Evolutionary conservation across 2,113 vertebrate species (phyloP), one percentile per base, ranked within the genome.

Genomic region (Isurus oxyrinchus): DNA sequence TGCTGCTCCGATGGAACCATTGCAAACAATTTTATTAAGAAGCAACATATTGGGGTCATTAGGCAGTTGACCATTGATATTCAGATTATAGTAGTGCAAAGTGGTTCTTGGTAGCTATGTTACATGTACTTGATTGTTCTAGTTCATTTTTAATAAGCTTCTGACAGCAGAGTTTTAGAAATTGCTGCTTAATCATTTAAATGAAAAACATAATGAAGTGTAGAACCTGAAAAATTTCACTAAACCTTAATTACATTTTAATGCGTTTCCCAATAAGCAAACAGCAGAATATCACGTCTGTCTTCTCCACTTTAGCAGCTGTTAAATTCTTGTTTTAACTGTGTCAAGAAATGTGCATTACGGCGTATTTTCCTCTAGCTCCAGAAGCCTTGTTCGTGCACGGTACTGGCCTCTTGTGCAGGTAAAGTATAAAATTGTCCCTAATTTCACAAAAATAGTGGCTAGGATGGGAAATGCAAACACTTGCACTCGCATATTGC

Each of bases 181-280:
- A 72, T 67, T 19, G 67, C 66, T 72, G 67, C 40, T 72, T 72
- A 95, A 95, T 76, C 67, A 95, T 95, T 95, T 95, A 53, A 76
- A 72, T 76, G 63, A 95, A 95, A 94, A 95, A 72, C 94, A 95
- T 95, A 95, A 72, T 95, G 94, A 95, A 69, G 94, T 72, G 94
- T 55, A 69, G 66, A 95, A 95, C 66, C 94, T 76, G 66, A 95
- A 53, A 66, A 67, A 67, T 35, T 16, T 25, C 40, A 95, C 94
- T 49, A 69, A 95, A 69, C 61, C 63, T 69, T 95, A 69, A 95
- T 69, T 76, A 95, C 55, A 95, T 95, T 72, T 53, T 95, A 76
- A 95, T 95, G 94, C 55, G 44, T 72, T 95, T 95, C 76, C 44
- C 44, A 55, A 2, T 31, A 49, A 95, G 63, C 94, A 31, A 53